A percentile compares a stretch with the other conserved stretches of the same genome.
phyloP scores from a whole-genome alignment of 2,113 vertebrate genomes.

The Cygnus atratus region DNA sequence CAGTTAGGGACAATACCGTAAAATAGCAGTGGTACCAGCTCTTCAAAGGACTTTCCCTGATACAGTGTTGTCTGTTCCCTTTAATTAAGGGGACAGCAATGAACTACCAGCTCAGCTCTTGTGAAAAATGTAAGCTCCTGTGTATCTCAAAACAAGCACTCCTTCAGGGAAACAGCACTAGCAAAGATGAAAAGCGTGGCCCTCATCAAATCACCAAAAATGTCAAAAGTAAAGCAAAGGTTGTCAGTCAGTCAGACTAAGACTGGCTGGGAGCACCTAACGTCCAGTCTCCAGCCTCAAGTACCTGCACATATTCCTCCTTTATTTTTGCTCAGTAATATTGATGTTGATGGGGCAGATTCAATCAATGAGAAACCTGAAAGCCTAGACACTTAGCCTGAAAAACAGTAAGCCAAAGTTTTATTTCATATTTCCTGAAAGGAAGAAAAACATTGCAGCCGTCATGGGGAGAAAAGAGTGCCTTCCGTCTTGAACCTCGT shows the following conservation, averaged over 20 bases:
- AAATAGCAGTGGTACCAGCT: not conserved
- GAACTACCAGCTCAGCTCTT: not conserved
- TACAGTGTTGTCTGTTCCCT: not conserved
- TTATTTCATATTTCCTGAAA: not conserved
- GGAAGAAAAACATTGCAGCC: not conserved
- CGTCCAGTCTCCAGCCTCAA: not conserved
- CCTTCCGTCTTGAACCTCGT: not conserved
- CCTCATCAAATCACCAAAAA: not conserved
- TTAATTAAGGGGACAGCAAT: not conserved
- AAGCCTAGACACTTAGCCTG: not conserved
- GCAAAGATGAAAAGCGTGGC: not conserved
- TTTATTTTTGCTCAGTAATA: not conserved
- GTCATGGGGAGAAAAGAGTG: not conserved
- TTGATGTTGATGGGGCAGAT: not conserved
- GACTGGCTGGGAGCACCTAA: not conserved
- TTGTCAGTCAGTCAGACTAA: not conserved
- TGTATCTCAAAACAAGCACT: not conserved
- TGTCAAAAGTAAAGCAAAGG: not conserved
- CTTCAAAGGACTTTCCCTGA: not conserved
- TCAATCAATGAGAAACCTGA: not conserved
- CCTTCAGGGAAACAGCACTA: not conserved
- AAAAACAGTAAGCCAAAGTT: not conserved
- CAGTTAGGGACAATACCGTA: not conserved
- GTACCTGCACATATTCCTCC: not conserved
- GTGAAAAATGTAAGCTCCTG: not conserved